These are phyloP conservation scores for Drosophila lacteicornis DNA, from an alignment of 1,140 invertebrate species.

Conservation along the genomic window DNA sequence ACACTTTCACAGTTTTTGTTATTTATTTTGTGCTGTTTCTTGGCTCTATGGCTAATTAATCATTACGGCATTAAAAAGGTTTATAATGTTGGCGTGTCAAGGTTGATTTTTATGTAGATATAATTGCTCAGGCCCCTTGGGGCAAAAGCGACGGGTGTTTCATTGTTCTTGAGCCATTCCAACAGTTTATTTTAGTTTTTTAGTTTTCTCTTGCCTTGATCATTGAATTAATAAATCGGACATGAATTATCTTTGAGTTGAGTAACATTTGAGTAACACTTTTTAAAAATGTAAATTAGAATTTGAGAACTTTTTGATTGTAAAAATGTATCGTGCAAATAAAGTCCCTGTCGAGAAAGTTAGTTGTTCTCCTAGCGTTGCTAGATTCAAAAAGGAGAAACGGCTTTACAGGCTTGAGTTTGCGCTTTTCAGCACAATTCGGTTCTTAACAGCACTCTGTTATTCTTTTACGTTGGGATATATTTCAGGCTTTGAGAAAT, in stretches of 20 bases:
- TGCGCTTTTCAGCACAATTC: too few relatives aligned
- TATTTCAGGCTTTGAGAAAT: too few relatives aligned
- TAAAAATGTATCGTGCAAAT: too few relatives aligned
- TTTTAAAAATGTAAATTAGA: background rate
- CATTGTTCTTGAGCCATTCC: slow-evolving; percentile 45
- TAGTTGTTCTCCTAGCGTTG: too few relatives aligned
- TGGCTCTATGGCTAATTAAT: slow-evolving; percentile 38
- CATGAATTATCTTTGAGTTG: background rate
- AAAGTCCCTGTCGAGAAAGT: too few relatives aligned
- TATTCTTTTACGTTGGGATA: too few relatives aligned
- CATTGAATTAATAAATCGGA: background rate
- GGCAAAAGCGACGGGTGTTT: slow-evolving; percentile 20
- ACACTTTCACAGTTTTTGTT: slow-evolving; percentile 41
- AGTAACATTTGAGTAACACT: background rate
- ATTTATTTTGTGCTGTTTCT: slow-evolving; percentile 2
- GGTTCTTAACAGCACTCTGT: too few relatives aligned
- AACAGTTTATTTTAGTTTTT: slow-evolving; percentile 5
- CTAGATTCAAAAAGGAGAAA: too few relatives aligned
- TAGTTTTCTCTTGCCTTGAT: slow-evolving; percentile 24
- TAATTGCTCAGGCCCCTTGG: slow-evolving; percentile 22
- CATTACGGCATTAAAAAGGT: slow-evolving; percentile 37
- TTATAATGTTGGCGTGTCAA: slow-evolving; percentile 51
- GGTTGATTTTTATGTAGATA: slow-evolving; percentile 25
- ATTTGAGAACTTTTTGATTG: background rate
- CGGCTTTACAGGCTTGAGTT: too few relatives aligned